phyloP scores from a whole-genome alignment of 2,797 vertebrate genomes.

The Iguana delicatissima region DNA sequence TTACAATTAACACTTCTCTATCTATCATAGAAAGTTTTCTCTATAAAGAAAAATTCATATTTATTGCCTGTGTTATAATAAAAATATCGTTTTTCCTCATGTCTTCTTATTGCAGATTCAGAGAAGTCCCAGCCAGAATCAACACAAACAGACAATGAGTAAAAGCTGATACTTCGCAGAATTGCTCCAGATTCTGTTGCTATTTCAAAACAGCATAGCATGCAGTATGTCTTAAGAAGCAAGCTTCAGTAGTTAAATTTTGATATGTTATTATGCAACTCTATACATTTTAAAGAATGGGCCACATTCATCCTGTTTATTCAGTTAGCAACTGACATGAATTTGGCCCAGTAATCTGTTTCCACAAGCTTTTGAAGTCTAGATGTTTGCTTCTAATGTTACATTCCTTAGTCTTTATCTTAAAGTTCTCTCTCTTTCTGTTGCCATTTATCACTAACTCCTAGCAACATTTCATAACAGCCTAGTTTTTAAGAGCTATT shows the following conservation, averaged over 20 bases:
- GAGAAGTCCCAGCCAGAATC: constrained; percentile 29
- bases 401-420: background rate
- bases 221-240: constrained; percentile 17
- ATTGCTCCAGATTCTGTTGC: background rate
- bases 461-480: background rate
- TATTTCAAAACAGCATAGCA: constrained; percentile 23
- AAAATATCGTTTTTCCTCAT: constrained; percentile 12
- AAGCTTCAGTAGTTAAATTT: constrained; percentile 1
- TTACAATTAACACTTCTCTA: too few species aligned
- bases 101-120: constrained; percentile 59
- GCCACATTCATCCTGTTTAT: background rate
- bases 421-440: constrained; percentile 8
- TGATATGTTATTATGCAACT: constrained; percentile 17
- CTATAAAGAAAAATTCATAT: background rate
- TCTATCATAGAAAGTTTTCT: fast-evolving
- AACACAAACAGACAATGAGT: constrained; percentile 50
- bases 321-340: background rate
- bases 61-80: background rate
- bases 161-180: background rate
- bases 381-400: background rate
- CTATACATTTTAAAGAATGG: constrained; percentile 14
- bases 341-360: constrained; percentile 20
- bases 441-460: background rate
- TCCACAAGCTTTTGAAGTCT: constrained; percentile 21
- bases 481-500: background rate